Percentiles rank a stretch among this genome's conserved stretches.
Conservation (phyloP, 2,888 invertebrate species). For the Pristionchus japonicus region DNA sequence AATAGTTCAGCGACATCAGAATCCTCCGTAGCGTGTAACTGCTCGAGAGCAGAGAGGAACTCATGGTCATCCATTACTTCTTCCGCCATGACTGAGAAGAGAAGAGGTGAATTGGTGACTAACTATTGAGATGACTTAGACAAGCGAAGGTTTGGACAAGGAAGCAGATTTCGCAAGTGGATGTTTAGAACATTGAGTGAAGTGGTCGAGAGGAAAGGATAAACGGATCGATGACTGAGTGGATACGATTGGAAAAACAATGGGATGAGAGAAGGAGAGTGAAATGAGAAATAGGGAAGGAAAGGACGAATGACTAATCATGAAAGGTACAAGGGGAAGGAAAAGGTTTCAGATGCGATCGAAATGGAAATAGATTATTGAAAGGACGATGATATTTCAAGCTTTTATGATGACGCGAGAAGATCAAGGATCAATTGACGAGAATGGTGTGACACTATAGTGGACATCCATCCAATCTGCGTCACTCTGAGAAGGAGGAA, state of each 20-base stretch:
- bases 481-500: constrained; percentile 18
- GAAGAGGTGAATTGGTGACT: too few relatives aligned
- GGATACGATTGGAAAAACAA: background rate
- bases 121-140: too few relatives aligned
- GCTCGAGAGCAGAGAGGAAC: constrained; percentile 64
- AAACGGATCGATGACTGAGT: background rate
- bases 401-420: too few relatives aligned
- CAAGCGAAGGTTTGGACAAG: background rate
- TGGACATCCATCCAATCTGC: background rate
- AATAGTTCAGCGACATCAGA: constrained; percentile 69
- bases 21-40: constrained; percentile 60
- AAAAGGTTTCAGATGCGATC: too few relatives aligned
- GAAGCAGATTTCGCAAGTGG: background rate
- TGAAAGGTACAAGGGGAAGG: background rate
- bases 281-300: constrained; percentile 18
- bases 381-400: background rate
- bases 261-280: background rate
- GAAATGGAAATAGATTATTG: background rate
- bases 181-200: background rate
- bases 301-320: constrained; percentile 19
- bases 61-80: constrained; percentile 64
- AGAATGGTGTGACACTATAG: background rate
- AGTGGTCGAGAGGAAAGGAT: background rate
- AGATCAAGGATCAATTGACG: background rate
- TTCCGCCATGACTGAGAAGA: constrained; percentile 40